Conservation (phyloP, 2,113 vertebrate species). For the Mesoclemmys tuberculata region DNA sequence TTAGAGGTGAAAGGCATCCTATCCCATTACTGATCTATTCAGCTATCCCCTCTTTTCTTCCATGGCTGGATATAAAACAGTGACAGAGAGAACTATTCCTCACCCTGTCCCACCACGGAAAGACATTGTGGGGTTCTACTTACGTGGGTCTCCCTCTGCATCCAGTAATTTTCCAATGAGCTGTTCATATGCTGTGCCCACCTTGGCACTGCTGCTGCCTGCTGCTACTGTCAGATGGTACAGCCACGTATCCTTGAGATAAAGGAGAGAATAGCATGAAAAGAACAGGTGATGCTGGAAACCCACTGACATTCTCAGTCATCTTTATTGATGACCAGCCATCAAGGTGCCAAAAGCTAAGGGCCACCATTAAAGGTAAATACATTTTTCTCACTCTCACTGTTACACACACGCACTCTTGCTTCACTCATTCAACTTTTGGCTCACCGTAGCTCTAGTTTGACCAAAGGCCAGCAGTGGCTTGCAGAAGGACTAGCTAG, state of each 20-base stretch:
- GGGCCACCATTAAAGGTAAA: neutral
- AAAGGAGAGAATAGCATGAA: neutral
- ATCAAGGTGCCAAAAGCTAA: neutral
- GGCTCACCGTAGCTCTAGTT: neutral
- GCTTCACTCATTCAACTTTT: neutral
- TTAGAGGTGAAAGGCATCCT: neutral
- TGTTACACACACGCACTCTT: neutral
- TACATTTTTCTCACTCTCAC: neutral
- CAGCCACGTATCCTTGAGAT: constrained; percentile 86
- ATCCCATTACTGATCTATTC: neutral
- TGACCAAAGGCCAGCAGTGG: neutral
- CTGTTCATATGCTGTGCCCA: constrained; percentile 87
- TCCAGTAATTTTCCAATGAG: constrained; percentile 89
- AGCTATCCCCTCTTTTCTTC: neutral
- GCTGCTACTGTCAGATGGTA: constrained; percentile 89
- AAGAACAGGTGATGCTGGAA: neutral
- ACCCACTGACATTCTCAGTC: neutral
- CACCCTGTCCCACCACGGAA: neutral
- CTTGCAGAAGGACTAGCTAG: neutral
- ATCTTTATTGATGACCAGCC: neutral
- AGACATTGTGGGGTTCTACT: constrained; percentile 46
- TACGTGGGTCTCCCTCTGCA: constrained; percentile 86
- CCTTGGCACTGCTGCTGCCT: constrained; percentile 81
- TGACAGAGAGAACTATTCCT: neutral
- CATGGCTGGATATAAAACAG: neutral